These are phyloP conservation scores for Tubulanus polymorphus DNA, from an alignment of 2,888 invertebrate species.

Conservation along the genomic window DNA sequence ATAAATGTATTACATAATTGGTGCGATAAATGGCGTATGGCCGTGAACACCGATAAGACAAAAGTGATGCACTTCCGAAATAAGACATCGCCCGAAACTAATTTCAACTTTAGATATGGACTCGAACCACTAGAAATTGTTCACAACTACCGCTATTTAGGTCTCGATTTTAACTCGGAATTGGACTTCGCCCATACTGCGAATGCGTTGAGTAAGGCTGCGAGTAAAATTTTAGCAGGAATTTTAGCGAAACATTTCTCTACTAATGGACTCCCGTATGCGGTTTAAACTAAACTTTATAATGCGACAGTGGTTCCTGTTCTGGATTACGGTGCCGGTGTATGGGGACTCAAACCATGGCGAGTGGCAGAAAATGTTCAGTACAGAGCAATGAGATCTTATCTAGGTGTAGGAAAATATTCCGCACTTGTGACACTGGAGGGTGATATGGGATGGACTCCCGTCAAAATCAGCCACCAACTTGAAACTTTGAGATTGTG, in stretches of 20 bases:
- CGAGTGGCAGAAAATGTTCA: conserved; percentile 11
- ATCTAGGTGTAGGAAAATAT: conserved; percentile 13
- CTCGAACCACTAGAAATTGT: not conserved
- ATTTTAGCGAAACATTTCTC: not conserved
- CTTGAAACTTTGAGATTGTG: conserved; percentile 9
- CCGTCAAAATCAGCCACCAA: conserved; percentile 8
- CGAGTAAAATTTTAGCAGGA: not conserved
- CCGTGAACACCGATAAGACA: conserved; percentile 10
- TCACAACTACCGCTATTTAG: not conserved
- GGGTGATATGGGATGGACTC: conserved; percentile 14
- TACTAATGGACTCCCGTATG: not conserved
- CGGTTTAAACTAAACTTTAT: conserved; percentile 11
- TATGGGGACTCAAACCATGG: conserved; percentile 15
- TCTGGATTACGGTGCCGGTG: conserved; percentile 7
- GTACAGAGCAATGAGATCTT: conserved; percentile 13
- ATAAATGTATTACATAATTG: not conserved
- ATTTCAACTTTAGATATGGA: not conserved
- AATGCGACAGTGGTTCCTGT: conserved; percentile 12
- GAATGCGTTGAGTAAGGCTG: not conserved
- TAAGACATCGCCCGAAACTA: not conserved
- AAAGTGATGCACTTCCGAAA: conserved; percentile 2
- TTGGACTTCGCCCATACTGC: too few relatives aligned
- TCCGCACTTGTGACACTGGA: conserved; percentile 7
- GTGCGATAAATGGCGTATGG: conserved; percentile 7
- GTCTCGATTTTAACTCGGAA: not conserved